Conservation (phyloP, 2,113 vertebrate species). For the Plestiodon gilberti region DNA sequence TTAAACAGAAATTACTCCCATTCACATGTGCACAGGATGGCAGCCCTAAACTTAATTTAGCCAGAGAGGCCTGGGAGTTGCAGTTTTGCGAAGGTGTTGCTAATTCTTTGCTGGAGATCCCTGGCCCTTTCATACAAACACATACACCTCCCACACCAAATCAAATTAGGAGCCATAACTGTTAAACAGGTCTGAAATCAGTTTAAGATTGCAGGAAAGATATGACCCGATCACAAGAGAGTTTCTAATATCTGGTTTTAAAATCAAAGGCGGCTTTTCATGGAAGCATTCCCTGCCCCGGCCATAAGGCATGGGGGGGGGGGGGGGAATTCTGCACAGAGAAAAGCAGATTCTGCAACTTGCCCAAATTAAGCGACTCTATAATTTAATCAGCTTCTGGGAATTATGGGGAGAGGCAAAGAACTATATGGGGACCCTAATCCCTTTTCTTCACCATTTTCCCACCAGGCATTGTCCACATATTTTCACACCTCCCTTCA, state of each 20-base stretch:
- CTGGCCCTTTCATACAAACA: too few relatives aligned
- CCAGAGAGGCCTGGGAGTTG: background rate
- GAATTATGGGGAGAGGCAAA: background rate
- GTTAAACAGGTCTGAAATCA: background rate
- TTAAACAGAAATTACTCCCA: too few relatives aligned
- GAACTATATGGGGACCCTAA: background rate
- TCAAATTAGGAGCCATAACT: background rate
- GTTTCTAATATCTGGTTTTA: too few relatives aligned
- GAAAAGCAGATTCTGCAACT: background rate
- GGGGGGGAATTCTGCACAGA: background rate
- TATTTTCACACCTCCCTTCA: background rate
- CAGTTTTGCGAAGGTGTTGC: background rate
- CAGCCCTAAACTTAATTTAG: background rate
- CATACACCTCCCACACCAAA: background rate
- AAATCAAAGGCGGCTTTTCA: too few relatives aligned
- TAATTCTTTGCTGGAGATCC: background rate
- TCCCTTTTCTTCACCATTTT: background rate
- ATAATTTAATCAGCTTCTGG: background rate
- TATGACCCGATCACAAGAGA: background rate
- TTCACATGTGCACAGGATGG: too few relatives aligned
- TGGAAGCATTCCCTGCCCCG: too few relatives aligned
- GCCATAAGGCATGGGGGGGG: background rate
- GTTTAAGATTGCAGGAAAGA: background rate
- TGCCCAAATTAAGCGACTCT: background rate
- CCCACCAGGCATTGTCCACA: background rate